Percentiles rank a stretch among this genome's conserved stretches.
Conservation (phyloP, 1,140 invertebrate genomes). For the Drosophila watanabei region DNA sequence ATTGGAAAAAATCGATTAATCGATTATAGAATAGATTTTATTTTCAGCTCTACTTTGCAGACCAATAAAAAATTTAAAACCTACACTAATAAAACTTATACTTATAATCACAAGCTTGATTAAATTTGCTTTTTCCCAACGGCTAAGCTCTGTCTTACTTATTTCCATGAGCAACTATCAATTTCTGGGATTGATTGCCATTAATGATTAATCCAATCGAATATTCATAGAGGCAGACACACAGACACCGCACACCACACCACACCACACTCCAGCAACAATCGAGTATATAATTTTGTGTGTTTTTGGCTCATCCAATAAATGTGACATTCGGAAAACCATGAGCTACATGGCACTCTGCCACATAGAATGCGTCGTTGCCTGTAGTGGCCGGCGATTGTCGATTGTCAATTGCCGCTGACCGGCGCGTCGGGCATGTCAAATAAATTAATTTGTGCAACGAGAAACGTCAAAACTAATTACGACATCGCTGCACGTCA, state of each 20-base stretch:
- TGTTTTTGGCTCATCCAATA: constrained; percentile 66
- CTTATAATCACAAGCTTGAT: constrained; percentile 6
- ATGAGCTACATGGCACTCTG: constrained; percentile 34
- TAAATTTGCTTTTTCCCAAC: background rate
- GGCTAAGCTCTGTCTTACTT: background rate
- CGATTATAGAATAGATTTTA: too few species aligned
- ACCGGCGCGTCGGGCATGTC: constrained; percentile 74
- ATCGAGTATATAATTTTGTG: constrained; percentile 23
- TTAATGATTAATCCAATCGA: constrained; percentile 52
- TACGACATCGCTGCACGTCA: constrained; percentile 74
- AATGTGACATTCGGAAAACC: constrained; percentile 72
- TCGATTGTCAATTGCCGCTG: constrained; percentile 71
- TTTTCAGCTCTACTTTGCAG: background rate
- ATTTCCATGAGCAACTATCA: constrained; percentile 22
- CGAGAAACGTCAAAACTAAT: constrained; percentile 85
- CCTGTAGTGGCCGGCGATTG: constrained; percentile 43
- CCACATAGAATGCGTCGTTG: background rate
- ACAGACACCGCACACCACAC: background rate
- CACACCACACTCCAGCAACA: background rate
- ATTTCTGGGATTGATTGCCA: constrained; percentile 50
- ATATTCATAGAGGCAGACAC: constrained; percentile 11
- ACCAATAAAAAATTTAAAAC: background rate
- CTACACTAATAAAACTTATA: too few species aligned
- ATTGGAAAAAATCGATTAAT: too few species aligned
- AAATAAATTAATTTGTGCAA: constrained; percentile 85